Evolutionary conservation across 2,113 vertebrate species (phyloP), one percentile per base, ranked within the genome.

Genomic region (Sinocyclocheilus grahami): DNA sequence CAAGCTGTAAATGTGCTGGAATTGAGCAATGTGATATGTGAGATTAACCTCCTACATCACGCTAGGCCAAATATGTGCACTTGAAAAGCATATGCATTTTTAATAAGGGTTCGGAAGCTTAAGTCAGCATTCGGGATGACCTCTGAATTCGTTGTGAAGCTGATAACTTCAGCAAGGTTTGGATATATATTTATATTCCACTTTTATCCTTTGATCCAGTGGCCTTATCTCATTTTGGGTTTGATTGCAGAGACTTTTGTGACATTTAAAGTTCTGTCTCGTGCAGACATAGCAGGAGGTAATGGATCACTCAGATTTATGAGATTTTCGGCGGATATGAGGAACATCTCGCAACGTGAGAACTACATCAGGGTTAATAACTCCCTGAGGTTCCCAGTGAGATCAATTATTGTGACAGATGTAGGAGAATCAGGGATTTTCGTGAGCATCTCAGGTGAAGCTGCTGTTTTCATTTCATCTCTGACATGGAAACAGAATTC

Each of bases 51-150:
- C 12, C 27, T 51, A 20, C 27, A 72, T 58, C 7, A 55, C 22
- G 46, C 48, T 39, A 20, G n/a, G 69, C 72, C 3, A 22, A 83
- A 83, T 82, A 39, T 39, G 16, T 78, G 77, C 55, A 42, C 39
- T 62, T 67, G 62, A 77, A 87, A 87, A 74, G 69, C 81, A 37
- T 60, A 71, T 74, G 62, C 16, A 10, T 51, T 83, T 53, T 83
- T 83, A 83, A 83, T 78, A 83, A 71, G 16, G n/a, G 55, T 46
- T 33, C 63, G 13, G 14, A 7, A 84, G 53, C 30, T 87, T 46
- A 42, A 78, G 24, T 78, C 46, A 53, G 46, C 76, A 5, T 78
- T 58, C 76, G 12, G 76, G 20, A 58, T 58, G 48, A 78, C 48
- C 51, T 78, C 48, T 33, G 27, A 16, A 78, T 78, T 78, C 10